These are phyloP conservation scores for Phengaris alcon DNA, from an alignment of 2,888 invertebrate genomes.

Conservation along the genomic window DNA sequence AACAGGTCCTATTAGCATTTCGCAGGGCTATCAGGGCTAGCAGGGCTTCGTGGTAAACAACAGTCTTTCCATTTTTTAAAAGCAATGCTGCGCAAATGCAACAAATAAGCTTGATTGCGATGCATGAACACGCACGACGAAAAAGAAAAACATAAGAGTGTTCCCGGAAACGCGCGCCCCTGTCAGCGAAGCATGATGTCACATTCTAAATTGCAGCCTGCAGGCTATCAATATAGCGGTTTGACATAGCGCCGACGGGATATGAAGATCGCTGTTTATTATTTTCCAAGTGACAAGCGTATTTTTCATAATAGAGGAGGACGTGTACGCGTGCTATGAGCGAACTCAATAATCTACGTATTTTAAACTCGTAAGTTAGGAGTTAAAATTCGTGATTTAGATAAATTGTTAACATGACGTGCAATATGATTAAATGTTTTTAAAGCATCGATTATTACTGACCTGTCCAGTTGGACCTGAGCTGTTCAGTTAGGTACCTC, in stretches of 20 bases:
- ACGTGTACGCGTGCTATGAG: too few species aligned
- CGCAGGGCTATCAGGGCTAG: too few species aligned
- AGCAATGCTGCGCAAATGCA: neutral
- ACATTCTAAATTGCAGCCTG: conserved; percentile 28
- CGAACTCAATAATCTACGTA: too few species aligned
- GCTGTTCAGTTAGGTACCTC: too few species aligned
- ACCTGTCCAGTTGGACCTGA: too few species aligned
- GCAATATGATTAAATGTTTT: too few species aligned
- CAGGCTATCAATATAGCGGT: conserved; percentile 21
- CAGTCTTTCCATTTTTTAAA: neutral
- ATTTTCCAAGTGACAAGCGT: conserved; percentile 1
- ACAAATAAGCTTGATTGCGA: neutral
- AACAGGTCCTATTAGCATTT: too few species aligned
- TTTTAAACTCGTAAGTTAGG: too few species aligned
- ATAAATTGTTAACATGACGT: too few species aligned
- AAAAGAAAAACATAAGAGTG: conserved; percentile 15
- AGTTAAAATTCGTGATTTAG: too few species aligned
- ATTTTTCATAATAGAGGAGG: neutral
- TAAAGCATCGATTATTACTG: too few species aligned
- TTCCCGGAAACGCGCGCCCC: conserved; percentile 36
- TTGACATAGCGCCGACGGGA: conserved; percentile 10
- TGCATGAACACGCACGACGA: neutral
- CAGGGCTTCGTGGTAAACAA: too few species aligned
- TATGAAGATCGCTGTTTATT: conserved; percentile 7
- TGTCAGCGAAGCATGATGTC: conserved; percentile 36